phyloP scores from a whole-genome alignment of 2,888 invertebrate species.

The Cataglyphis albicans region DNA sequence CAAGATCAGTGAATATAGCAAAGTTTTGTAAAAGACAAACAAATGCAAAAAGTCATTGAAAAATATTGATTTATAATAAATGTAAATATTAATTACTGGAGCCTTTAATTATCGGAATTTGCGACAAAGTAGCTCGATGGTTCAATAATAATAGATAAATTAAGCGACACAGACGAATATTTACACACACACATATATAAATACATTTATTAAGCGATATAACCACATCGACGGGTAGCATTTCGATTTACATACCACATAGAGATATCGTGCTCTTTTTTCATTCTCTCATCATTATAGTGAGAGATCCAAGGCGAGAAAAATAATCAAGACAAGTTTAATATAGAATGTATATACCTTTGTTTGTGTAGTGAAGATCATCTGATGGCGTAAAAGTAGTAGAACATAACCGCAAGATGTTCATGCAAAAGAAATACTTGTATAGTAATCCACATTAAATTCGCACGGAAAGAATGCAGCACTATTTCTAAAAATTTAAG shows the following conservation, averaged over 20 bases:
- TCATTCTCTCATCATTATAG: slow-evolving; percentile 7
- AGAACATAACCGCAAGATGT: slow-evolving; percentile 82
- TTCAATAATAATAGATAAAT: slow-evolving; percentile 6
- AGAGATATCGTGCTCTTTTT: not conserved
- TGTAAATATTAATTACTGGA: slow-evolving; percentile 29
- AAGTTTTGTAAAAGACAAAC: not conserved
- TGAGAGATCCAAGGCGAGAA: slow-evolving; percentile 60
- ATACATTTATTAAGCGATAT: not conserved
- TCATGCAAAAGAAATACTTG: slow-evolving; percentile 85
- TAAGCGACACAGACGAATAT: not conserved
- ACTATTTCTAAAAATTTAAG: slow-evolving; percentile 20
- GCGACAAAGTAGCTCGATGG: slow-evolving; percentile 6
- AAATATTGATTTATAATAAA: slow-evolving; percentile 11
- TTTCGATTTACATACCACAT: slow-evolving; percentile 28
- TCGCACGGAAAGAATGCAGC: slow-evolving; percentile 55
- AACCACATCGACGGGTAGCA: not conserved
- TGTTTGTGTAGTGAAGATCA: slow-evolving; percentile 82
- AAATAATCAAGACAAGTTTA: slow-evolving; percentile 72
- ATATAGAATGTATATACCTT: slow-evolving; percentile 83
- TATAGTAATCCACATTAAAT: slow-evolving; percentile 78
- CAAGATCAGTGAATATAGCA: not conserved
- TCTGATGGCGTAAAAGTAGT: slow-evolving; percentile 83
- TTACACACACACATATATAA: not conserved
- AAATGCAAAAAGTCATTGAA: not conserved
- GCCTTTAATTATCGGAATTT: slow-evolving; percentile 31